phyloP scores from a whole-genome alignment of 1,140 invertebrate species.

The Diorhabda carinulata region DNA sequence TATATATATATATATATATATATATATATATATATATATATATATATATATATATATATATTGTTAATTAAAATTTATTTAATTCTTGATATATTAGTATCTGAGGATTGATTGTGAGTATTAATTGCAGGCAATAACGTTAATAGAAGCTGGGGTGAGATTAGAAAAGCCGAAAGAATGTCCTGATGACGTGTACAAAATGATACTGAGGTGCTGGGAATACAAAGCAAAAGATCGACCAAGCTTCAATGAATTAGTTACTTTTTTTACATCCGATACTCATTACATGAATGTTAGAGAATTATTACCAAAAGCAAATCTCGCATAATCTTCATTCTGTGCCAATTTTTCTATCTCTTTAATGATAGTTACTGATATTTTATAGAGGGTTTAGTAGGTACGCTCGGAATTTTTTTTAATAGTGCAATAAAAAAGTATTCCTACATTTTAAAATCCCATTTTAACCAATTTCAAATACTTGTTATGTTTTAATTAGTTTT shows the following conservation, averaged over 20 bases:
- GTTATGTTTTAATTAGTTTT: too few species aligned
- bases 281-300: slow-evolving; percentile 64
- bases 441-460: too few species aligned
- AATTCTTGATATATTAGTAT: too few species aligned
- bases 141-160: slow-evolving; percentile 72
- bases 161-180: slow-evolving; percentile 75
- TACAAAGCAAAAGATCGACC: slow-evolving; percentile 74
- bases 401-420: too few species aligned
- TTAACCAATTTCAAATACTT: too few species aligned
- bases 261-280: slow-evolving; percentile 69
- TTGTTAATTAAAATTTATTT: too few species aligned
- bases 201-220: slow-evolving; percentile 90
- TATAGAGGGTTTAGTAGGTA: too few species aligned
- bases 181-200: slow-evolving; percentile 76
- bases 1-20: too few species aligned
- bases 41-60: too few species aligned
- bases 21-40: too few species aligned
- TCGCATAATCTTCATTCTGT: slow-evolving; percentile 6
- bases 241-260: slow-evolving; percentile 73
- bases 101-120: not conserved
- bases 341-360: not conserved
- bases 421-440: too few species aligned
- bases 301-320: slow-evolving; percentile 29
- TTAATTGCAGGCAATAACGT: slow-evolving; percentile 69
- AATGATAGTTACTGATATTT: too few species aligned